A percentile compares a stretch with the other conserved stretches of the same genome.
These are phyloP conservation scores for Trichogramma dendrolimi DNA, from an alignment of 2,888 invertebrate species.

Conservation along the genomic window DNA sequence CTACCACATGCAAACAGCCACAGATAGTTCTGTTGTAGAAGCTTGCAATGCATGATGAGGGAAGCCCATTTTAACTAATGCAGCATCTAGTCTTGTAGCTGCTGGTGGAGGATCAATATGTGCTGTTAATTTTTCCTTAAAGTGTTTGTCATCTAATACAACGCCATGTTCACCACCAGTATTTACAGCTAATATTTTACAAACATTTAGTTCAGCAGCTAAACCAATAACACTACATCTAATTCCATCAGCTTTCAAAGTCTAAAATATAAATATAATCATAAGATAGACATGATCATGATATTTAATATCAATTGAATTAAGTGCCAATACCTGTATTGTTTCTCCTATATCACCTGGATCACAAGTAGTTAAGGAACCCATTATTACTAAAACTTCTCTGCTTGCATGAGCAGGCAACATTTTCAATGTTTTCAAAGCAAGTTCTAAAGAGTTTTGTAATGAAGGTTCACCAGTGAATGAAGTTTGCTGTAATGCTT, in stretches of 20 bases:
- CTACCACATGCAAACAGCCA: conserved; percentile 91
- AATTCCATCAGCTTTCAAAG: conserved; percentile 74
- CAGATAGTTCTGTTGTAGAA: conserved; percentile 61
- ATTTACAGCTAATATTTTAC: conserved; percentile 76
- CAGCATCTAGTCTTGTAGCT: conserved; percentile 68
- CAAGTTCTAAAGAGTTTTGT: conserved; percentile 91
- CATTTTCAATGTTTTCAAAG: conserved; percentile 76
- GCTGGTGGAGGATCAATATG: conserved; percentile 71
- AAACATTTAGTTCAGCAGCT: conserved; percentile 91
- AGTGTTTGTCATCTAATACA: conserved; percentile 79
- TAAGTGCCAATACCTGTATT: conserved; percentile 59
- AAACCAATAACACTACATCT: conserved; percentile 92
- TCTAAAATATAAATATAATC: conserved; percentile 51
- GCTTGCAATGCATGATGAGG: conserved; percentile 71
- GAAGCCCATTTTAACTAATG: conserved; percentile 93
- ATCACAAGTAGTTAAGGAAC: conserved; percentile 94
- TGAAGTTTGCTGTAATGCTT: conserved; percentile 60
- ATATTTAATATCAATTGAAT: background rate
- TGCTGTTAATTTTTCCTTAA: conserved; percentile 61
- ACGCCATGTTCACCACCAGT: conserved; percentile 87
- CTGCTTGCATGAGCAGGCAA: conserved; percentile 92
- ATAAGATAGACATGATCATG: conserved; percentile 14
- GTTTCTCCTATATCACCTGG: conserved; percentile 87
- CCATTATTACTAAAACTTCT: conserved; percentile 87
- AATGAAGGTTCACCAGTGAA: conserved; percentile 91